Conservation (phyloP, 2,113 vertebrate genomes). For the Xenopus laevis region DNA sequence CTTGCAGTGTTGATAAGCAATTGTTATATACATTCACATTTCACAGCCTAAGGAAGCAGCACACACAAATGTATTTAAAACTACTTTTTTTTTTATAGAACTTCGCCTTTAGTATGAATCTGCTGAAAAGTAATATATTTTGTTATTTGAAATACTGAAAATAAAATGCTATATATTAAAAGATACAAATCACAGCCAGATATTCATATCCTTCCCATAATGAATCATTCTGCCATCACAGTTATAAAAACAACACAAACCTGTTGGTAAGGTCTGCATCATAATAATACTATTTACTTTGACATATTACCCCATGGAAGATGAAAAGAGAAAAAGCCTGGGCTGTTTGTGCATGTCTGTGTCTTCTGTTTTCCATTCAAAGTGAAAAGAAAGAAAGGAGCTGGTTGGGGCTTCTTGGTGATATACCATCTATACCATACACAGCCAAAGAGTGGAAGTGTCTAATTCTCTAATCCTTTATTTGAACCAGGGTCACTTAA, state of each 20-base stretch:
- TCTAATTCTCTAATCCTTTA: too few species aligned
- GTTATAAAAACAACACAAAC: constrained; percentile 3
- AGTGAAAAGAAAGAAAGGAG: too few species aligned
- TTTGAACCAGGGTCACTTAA: too few species aligned
- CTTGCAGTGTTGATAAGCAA: too few species aligned
- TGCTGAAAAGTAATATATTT: constrained; percentile 1
- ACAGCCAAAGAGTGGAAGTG: too few species aligned
- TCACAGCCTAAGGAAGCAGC: not conserved
- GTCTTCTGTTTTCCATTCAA: too few species aligned
- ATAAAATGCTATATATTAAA: constrained; percentile 2
- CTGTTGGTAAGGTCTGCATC: not conserved
- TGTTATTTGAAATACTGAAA: constrained; percentile 2
- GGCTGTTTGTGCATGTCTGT: not conserved
- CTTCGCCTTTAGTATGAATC: not conserved
- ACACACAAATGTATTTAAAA: not conserved
- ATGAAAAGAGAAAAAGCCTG: not conserved
- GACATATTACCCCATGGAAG: not conserved
- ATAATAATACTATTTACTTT: constrained; percentile 1
- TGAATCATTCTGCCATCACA: not conserved
- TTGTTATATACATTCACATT: not conserved
- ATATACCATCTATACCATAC: too few species aligned
- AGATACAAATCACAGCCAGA: not conserved
- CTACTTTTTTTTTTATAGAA: not conserved
- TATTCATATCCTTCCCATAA: constrained; percentile 1
- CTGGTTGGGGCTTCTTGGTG: too few species aligned